Evolutionary conservation across 2,888 invertebrate species (phyloP), one percentile per base, ranked within the genome.

Genomic region (Drosophila recens): DNA sequence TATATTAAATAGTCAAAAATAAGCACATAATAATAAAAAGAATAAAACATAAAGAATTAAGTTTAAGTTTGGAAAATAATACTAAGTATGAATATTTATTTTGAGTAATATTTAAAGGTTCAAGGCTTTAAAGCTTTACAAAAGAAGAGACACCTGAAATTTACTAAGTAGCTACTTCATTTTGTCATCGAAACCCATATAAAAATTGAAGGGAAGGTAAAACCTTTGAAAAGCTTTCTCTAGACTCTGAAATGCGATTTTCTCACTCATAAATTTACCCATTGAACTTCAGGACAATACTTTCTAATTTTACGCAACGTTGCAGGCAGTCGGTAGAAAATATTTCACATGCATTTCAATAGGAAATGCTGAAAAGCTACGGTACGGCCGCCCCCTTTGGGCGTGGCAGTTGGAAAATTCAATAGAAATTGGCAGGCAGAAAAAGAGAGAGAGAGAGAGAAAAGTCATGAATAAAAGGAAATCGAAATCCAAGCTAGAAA

Each of bases 261-360:
- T 70, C 70, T 57, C 73, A 69, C 70, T 79, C 76, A 82, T 80
- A 87, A 79, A 80, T 79, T 76, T 70, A 17, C 48, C 67, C 71
- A 80, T 85, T 84, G 64, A 87, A 68, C 58, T 68, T 72, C 42
- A 52, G 57, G 69, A 85, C 88, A 87, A 86, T 87, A 82, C 76
- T 80, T 87, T 89, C 82, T 85, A 89, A 88, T 86, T 89, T 88
- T 75, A 78, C 83, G 80, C 86, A 82, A 82, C 79, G 78, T 73
- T 85, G 76, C 77, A 70, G 54, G 46, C 62, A 66, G 56, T 36
- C 72, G 53, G 59, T 66, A 45, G 67, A 64, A 68, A 77, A 80
- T 76, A 67, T 78, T 70, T 66, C 67, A 71, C 75, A 75, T 75
- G 71, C 78, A 82, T 20, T 73, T 58, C 74, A 72, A 69, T 72